A percentile compares a stretch with the other conserved stretches of the same genome.
Evolutionary conservation across 2,113 vertebrate genomes (phyloP).

Genomic region (Mandrillus leucophaeus): DNA sequence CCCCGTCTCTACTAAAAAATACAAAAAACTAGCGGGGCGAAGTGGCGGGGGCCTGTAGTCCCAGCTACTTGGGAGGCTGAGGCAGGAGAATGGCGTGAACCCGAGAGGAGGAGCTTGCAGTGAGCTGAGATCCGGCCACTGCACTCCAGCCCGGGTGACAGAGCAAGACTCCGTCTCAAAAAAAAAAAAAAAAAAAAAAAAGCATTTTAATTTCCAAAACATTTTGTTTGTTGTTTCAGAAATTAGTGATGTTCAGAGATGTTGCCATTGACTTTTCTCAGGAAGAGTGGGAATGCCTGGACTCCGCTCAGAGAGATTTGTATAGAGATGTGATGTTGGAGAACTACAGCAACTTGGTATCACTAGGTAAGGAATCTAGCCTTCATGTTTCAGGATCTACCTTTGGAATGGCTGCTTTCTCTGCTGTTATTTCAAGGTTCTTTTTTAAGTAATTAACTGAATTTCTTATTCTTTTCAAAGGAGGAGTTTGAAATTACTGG

Average conservation of each 20-base stretch:
- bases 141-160: too few relatives aligned
- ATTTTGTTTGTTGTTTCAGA: conserved; percentile 60
- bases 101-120: too few relatives aligned
- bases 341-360: conserved; percentile 66
- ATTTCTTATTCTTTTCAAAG: conserved; percentile 30
- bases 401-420: conserved; percentile 12
- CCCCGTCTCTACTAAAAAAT: too few relatives aligned
- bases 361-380: conserved; percentile 54
- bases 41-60: too few relatives aligned
- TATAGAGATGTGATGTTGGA: conserved; percentile 73
- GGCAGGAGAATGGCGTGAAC: too few relatives aligned
- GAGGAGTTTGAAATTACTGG: conserved; percentile 19
- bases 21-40: too few relatives aligned
- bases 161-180: too few relatives aligned
- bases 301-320: conserved; percentile 58
- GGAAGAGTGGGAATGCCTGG: conserved; percentile 67
- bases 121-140: too few relatives aligned
- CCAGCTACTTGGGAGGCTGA: too few relatives aligned
- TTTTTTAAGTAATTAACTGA: conserved; percentile 38
- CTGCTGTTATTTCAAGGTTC: background rate
- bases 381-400: background rate
- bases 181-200: too few relatives aligned
- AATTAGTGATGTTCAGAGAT: conserved; percentile 63
- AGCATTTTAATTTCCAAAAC: conserved; percentile 3
- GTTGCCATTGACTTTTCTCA: conserved; percentile 68